Conservation (phyloP, 2,888 invertebrate genomes). For the Ferrisia virgata region DNA sequence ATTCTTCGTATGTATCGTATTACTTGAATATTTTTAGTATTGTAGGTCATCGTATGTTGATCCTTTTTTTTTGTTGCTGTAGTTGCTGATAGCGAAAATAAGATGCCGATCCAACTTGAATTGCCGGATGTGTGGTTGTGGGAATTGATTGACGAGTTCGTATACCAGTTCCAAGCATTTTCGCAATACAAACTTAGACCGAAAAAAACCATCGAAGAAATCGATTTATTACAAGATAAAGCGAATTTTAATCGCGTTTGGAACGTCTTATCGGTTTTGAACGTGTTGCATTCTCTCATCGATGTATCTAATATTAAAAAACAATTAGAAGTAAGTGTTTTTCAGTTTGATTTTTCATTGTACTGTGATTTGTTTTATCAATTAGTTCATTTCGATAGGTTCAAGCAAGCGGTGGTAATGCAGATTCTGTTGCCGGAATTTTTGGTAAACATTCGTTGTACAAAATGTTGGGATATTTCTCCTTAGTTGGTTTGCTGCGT, state of each 20-base stretch:
- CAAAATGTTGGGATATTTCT: conserved; percentile 99
- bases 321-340: conserved; percentile 77
- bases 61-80: background rate
- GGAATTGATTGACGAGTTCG: conserved; percentile 99
- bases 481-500: conserved; percentile 89
- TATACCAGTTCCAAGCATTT: conserved; percentile 94
- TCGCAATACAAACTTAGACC: conserved; percentile 73
- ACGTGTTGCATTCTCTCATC: conserved; percentile 94
- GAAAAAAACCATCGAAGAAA: conserved; percentile 70
- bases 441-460: conserved; percentile 95
- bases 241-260: conserved; percentile 82
- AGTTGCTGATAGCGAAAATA: conserved; percentile 55
- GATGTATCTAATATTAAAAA: conserved; percentile 98
- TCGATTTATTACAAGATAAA: conserved; percentile 62
- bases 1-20: conserved; percentile 68
- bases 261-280: conserved; percentile 96
- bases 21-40: background rate
- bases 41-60: no score
- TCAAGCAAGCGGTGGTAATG: conserved; percentile 81
- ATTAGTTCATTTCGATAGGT: conserved; percentile 52
- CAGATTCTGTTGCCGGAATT: conserved; percentile 90
- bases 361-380: no score
- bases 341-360: background rate
- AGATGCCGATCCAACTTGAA: conserved; percentile 82
- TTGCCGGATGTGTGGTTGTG: conserved; percentile 98